A percentile compares a stretch with the other conserved stretches of the same genome.
Conservation (phyloP, 2,888 invertebrate species). For the Caprella mutica region DNA sequence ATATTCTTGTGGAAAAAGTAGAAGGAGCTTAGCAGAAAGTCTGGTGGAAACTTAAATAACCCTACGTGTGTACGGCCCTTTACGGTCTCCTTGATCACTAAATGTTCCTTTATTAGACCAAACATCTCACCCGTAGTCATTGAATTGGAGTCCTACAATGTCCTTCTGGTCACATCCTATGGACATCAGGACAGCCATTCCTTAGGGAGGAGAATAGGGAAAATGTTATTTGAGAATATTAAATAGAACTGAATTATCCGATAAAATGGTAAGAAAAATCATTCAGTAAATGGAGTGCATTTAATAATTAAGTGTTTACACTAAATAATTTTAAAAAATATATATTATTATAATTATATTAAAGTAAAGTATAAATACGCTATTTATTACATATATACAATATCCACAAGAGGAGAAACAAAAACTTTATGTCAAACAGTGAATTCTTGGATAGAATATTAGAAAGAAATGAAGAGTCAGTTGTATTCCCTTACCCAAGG, state of each 20-base stretch:
- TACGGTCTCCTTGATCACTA: not conserved
- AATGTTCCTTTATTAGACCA: not conserved
- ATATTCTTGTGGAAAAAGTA: no score
- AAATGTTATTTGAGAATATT: no score
- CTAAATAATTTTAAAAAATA: not conserved
- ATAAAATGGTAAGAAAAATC: no score
- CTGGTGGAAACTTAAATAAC: no score
- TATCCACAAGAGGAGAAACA: not conserved
- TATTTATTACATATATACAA: no score
- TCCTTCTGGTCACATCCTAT: constrained; percentile 79
- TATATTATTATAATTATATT: not conserved
- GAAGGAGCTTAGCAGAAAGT: no score
- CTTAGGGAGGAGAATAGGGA: no score
- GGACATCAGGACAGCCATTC: constrained; percentile 52
- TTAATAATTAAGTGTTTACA: not conserved
- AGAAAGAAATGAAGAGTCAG: constrained; percentile 39
- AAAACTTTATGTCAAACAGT: constrained; percentile 6
- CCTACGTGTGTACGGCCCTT: no score
- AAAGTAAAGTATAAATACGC: no score
- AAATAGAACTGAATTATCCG: no score
- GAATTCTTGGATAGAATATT: no score
- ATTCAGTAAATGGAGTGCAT: not conserved
- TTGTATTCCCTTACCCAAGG: constrained; percentile 78
- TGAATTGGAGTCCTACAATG: constrained; percentile 47
- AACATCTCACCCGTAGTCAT: not conserved